Conservation (phyloP, 2,113 vertebrate genomes). For the Trachemys scripta region DNA sequence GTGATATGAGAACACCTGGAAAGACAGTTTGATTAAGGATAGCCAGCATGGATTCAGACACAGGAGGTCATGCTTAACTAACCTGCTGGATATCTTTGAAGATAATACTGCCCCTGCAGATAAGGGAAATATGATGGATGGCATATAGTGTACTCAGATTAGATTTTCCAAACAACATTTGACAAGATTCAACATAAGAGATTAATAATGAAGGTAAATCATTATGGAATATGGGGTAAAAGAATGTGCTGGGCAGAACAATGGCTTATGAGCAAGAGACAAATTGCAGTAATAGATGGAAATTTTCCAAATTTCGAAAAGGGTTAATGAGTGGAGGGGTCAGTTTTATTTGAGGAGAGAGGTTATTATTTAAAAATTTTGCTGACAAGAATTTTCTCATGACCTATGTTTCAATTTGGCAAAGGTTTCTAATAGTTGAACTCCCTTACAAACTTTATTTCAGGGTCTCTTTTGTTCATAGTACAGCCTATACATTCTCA, state of each 20-base stretch:
- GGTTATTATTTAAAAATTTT: neutral
- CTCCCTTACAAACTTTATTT: neutral
- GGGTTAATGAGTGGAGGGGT: neutral
- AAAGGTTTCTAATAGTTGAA: neutral
- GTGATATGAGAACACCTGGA: conserved; percentile 61
- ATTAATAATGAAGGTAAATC: conserved; percentile 43
- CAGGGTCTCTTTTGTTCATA: neutral
- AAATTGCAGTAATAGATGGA: neutral
- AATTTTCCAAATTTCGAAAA: neutral
- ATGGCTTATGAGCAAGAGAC: neutral
- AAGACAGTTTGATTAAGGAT: conserved; percentile 67
- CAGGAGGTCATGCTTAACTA: conserved; percentile 70
- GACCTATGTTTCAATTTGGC: neutral
- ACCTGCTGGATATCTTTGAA: conserved; percentile 68
- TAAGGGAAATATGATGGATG: conserved; percentile 60
- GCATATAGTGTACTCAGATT: conserved; percentile 11
- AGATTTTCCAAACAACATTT: conserved; percentile 56
- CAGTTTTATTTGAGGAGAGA: neutral
- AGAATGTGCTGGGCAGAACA: neutral
- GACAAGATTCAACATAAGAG: neutral
- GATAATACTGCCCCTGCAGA: conserved; percentile 44
- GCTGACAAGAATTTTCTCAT: neutral
- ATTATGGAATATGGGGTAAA: conserved; percentile 35
- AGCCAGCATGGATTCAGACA: conserved; percentile 46
- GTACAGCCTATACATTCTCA: neutral